These are phyloP conservation scores for Gymnothorax javanicus DNA, from an alignment of 2,797 vertebrate species.

Conservation along the genomic window DNA sequence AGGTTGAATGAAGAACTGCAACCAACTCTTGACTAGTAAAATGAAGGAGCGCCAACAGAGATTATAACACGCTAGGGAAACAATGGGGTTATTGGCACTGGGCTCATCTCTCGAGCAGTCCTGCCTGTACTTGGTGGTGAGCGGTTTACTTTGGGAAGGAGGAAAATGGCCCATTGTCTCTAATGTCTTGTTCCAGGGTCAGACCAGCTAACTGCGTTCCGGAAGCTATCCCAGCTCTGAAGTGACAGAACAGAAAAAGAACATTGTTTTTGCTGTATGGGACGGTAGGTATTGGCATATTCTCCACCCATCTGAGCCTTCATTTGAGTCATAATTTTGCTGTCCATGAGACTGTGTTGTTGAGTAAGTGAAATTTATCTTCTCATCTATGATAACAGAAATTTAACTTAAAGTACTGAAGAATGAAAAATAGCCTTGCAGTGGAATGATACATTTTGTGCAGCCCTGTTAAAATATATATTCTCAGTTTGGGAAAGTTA, in stretches of 20 bases:
- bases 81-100: slow-evolving; percentile 68
- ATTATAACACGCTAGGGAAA: slow-evolving; percentile 49
- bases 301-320: slow-evolving; percentile 4
- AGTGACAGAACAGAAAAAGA: slow-evolving; percentile 37
- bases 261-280: slow-evolving; percentile 47
- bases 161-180: slow-evolving; percentile 73
- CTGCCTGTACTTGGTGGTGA: slow-evolving; percentile 80
- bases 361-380: slow-evolving; percentile 3
- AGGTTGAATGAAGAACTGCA: slow-evolving; percentile 48
- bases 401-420: background rate
- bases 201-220: slow-evolving; percentile 58
- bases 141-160: slow-evolving; percentile 64
- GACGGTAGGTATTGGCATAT: slow-evolving; percentile 61
- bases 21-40: slow-evolving; percentile 48
- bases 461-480: background rate
- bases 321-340: background rate
- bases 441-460: background rate
- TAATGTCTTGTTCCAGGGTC: slow-evolving; percentile 52
- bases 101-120: slow-evolving; percentile 60
- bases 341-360: slow-evolving; percentile 8
- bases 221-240: slow-evolving; percentile 50
- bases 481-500: background rate
- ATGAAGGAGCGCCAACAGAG: slow-evolving; percentile 49
- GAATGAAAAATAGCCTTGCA: background rate
- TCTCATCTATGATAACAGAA: background rate